These are phyloP conservation scores for Ptyas mucosa DNA, from an alignment of 2,113 vertebrate species.

Conservation along the genomic window DNA sequence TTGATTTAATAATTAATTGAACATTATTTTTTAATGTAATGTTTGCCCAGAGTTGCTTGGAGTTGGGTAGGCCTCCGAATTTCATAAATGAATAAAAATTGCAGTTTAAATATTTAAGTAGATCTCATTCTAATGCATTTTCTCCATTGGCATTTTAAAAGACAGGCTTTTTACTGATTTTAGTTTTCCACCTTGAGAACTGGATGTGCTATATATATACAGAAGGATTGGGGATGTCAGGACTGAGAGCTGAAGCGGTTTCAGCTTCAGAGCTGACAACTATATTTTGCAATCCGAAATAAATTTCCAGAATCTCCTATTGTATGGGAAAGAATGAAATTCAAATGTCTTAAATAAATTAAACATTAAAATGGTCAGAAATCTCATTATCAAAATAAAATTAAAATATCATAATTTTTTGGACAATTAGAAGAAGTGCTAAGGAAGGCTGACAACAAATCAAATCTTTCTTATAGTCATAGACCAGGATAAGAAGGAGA, in stretches of 20 bases:
- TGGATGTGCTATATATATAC: not conserved
- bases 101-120: not conserved
- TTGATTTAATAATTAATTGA: not conserved
- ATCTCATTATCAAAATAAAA: not conserved
- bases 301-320: not conserved
- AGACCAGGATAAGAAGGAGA: not conserved
- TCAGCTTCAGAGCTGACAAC: too few relatives aligned
- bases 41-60: not conserved
- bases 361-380: not conserved
- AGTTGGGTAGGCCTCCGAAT: not conserved
- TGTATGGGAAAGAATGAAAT: not conserved
- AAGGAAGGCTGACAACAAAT: not conserved
- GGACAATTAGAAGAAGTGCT: not conserved
- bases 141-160: not conserved
- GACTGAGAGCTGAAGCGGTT: not conserved
- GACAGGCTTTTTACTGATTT: not conserved
- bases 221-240: not conserved
- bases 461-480: not conserved
- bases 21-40: not conserved
- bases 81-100: not conserved
- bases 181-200: not conserved
- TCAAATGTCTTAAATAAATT: not conserved
- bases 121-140: not conserved
- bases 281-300: not conserved
- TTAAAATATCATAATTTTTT: not conserved